Evolutionary conservation across 2,113 vertebrate genomes (phyloP), one percentile per base, ranked within the genome.

Genomic region (Chionodraco myersi): DNA sequence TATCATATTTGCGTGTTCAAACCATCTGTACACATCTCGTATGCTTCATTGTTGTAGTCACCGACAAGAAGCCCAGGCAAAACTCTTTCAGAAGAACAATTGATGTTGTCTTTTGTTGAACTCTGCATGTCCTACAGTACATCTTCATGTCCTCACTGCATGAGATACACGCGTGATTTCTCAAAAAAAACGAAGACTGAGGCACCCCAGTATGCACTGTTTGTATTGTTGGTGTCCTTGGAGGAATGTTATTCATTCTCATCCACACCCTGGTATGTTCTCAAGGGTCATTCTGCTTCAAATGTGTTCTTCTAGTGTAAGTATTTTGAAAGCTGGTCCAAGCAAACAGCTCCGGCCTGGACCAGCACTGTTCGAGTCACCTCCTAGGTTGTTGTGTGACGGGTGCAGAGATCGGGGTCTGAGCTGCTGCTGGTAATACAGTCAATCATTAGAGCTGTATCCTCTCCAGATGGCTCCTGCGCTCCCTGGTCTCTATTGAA

Each of bases 391-490:
- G 74, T 67, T 56, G 59, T 80, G 62, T 83, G 75, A 80, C 75
- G 62, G 80, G 53, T 74, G 58, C 74, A 83, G 58, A 83, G 79
- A 86, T 83, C 59, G 10, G 67, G 70, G 76, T 77, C 83, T 90
- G 83, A 36, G 47, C 63, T 65, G 77, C 82, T 88, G 82, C 88
- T 89, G 90, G 83, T 92, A 80, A 85, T 85, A 78, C 68, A 88
- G 75, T 87, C 87, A 87, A 78, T 91, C 93, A 91, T 91, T 79
- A 89, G 81, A 85, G 68, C 75, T 77, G 73, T 75, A 86, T 90
- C 89, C 89, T 85, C 88, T 93, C 92, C 91, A 92, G 92, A 94
- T 93, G 93, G 94, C 92, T 84, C 73, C 84, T 75, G 82, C 81
- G 66, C 76, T 73, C 45, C 61, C 54, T 70, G 16, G 16, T 76